These are phyloP conservation scores for Eupithecia dodoneata DNA, from an alignment of 2,888 invertebrate species.

Conservation along the genomic window DNA sequence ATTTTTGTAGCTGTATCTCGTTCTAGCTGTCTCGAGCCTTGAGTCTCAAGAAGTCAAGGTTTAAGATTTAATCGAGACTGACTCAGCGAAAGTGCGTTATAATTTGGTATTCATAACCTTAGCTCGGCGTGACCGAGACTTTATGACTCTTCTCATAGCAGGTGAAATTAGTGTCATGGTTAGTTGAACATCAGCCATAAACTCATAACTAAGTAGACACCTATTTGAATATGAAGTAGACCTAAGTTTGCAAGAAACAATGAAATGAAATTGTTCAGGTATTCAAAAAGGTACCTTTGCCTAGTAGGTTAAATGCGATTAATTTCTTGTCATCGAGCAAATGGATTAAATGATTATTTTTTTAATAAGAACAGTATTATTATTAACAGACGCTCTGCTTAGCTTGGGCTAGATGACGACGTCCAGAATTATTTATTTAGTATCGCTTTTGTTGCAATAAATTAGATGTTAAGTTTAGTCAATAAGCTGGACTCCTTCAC, in stretches of 20 bases:
- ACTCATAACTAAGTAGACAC: not conserved
- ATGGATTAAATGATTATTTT: too few species aligned
- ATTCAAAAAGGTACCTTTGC: not conserved
- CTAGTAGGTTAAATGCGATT: not conserved
- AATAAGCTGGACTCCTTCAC: not conserved
- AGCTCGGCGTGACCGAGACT: constrained; percentile 17
- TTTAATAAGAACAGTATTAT: too few species aligned
- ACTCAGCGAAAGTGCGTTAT: constrained; percentile 34
- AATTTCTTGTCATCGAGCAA: not conserved
- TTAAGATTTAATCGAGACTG: constrained; percentile 40
- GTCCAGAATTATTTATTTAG: not conserved
- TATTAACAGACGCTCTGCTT: too few species aligned
- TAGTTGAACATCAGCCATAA: not conserved
- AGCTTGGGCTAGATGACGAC: too few species aligned
- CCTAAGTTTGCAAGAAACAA: not conserved
- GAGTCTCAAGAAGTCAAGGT: constrained; percentile 41
- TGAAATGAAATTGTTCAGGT: not conserved
- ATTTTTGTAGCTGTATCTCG: constrained; percentile 63
- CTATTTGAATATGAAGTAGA: not conserved
- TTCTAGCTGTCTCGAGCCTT: constrained; percentile 42
- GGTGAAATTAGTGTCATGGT: not conserved
- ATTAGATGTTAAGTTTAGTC: not conserved
- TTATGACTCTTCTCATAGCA: constrained; percentile 19
- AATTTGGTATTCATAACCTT: constrained; percentile 36
- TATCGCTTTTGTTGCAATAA: not conserved